These are phyloP conservation scores for Stegodyphus mimosarum DNA, from an alignment of 1,140 invertebrate genomes.

Conservation along the genomic window DNA sequence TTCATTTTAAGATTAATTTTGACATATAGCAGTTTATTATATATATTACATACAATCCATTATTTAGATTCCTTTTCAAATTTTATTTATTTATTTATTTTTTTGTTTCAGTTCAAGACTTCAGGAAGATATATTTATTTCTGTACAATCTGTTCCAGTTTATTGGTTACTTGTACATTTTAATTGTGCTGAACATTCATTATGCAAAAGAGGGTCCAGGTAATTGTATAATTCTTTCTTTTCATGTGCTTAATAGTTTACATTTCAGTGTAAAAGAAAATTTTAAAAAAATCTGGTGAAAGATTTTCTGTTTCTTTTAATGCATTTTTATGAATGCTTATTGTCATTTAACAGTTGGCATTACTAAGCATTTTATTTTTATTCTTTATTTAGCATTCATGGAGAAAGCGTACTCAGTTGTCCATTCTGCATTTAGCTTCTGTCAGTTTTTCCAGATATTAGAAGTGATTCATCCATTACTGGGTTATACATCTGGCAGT, in stretches of 20 bases:
- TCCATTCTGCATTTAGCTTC: slow-evolving; percentile 84
- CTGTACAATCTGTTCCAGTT: slow-evolving; percentile 93
- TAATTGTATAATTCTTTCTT: slow-evolving; percentile 66
- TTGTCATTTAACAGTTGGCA: not conserved
- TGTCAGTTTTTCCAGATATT: slow-evolving; percentile 84
- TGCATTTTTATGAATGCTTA: not conserved
- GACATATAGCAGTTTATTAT: too few relatives aligned
- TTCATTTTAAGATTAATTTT: too few relatives aligned
- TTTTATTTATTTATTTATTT: not conserved
- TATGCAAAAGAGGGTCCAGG: slow-evolving; percentile 80
- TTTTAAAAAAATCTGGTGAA: not conserved
- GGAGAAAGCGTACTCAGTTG: slow-evolving; percentile 77
- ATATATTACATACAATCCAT: too few relatives aligned
- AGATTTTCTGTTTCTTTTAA: not conserved
- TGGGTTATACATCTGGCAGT: slow-evolving; percentile 86
- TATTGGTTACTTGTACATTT: slow-evolving; percentile 84
- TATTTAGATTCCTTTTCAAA: too few relatives aligned
- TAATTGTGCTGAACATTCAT: slow-evolving; percentile 79
- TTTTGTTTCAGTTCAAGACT: slow-evolving; percentile 71
- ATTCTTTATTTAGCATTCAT: slow-evolving; percentile 74
- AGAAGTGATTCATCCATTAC: slow-evolving; percentile 89
- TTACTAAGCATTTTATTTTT: slow-evolving; percentile 37
- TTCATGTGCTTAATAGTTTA: slow-evolving; percentile 37
- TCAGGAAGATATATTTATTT: slow-evolving; percentile 86
- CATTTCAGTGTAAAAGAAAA: not conserved